Base-by-base conservation (phyloP, 2,888 invertebrate species). In the Scaptomyza caliginosa region DNA sequence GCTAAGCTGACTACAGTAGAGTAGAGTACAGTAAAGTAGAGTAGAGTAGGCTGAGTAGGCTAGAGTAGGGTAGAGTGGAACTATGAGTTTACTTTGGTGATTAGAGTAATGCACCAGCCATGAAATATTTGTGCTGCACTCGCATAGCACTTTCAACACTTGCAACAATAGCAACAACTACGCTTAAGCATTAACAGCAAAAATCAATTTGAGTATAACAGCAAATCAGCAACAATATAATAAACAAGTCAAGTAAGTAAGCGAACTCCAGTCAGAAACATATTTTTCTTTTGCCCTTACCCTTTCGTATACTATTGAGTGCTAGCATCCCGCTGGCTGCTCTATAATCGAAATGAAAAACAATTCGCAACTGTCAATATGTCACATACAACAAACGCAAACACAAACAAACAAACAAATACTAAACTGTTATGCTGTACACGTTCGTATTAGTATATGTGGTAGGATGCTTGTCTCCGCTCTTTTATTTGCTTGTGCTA, bases 21-120 rank as follows among this genome's bases (percentile, higher is more conserved):
- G 13, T 7, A 11, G n/a, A 19, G 43, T 28, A 0, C 17, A 3
- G 28, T 28, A 4, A 8, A 28, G 28, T 28, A n/a, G n/a, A 7
- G 7, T 34, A 1, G 13, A 34, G 8, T 8, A 32, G 3, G 21
- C 3, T 21, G 21, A 21, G 21, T 21, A 4, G 13, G 10, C 23
- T 13, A 3, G 13, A 6, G 8, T 17, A 11, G n/a, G n/a, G n/a
- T 8, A n/a, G n/a, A 34, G 34, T 16, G 4, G n/a, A 10, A 7
- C 16, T 17, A 17, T 39, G 42, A 63, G 46, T 17, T 24, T 48
- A 42, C 46, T 64, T 67, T 58, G 58, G 50, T 81, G 80, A 82
- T 82, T 82, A 82, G 83, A 80, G 80, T 86, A 82, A 86, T 82
- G 83, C 80, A 83, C 64, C 58, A 38, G 54, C 65, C 67, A 69